A percentile compares a stretch with the other conserved stretches of the same genome.
phyloP scores from a whole-genome alignment of 1,140 invertebrate species.

The Halyomorpha halys region DNA sequence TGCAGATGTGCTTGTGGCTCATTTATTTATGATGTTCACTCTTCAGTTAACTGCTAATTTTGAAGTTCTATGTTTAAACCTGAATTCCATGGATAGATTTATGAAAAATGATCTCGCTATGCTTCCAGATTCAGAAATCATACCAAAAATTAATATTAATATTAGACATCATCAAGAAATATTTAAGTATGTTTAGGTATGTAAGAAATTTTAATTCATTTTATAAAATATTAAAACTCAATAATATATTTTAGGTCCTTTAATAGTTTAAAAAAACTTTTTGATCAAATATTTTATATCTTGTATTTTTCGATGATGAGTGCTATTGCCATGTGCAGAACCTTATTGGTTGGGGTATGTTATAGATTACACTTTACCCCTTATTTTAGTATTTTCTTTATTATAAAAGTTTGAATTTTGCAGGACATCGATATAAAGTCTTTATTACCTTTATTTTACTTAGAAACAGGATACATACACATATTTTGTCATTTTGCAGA shows the following conservation, averaged over 20 bases:
- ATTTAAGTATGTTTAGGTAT: background rate
- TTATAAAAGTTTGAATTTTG: background rate
- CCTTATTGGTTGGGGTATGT: background rate
- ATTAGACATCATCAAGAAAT: slow-evolving; percentile 2
- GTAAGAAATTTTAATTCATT: background rate
- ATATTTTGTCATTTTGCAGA: slow-evolving; percentile 2
- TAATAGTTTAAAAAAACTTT: slow-evolving; percentile 5
- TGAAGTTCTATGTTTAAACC: background rate
- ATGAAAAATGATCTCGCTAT: too few species aligned
- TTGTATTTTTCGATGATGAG: slow-evolving; percentile 9
- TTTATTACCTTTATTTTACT: background rate
- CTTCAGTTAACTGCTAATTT: background rate
- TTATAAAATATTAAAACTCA: background rate
- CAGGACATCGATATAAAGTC: background rate
- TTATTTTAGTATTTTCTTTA: too few species aligned
- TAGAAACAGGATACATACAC: slow-evolving; percentile 1
- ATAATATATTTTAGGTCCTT: slow-evolving; percentile 6
- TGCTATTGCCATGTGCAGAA: slow-evolving; percentile 8
- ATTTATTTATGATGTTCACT: slow-evolving; percentile 1
- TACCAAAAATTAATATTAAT: background rate
- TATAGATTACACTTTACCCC: background rate
- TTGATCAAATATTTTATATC: slow-evolving; percentile 1
- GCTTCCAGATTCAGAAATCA: background rate
- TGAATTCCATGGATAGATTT: background rate
- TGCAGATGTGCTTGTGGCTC: slow-evolving; percentile 4